Evolutionary conservation across 2,113 vertebrate species (phyloP), one percentile per base, ranked within the genome.

Genomic region (Catharus minimus): DNA sequence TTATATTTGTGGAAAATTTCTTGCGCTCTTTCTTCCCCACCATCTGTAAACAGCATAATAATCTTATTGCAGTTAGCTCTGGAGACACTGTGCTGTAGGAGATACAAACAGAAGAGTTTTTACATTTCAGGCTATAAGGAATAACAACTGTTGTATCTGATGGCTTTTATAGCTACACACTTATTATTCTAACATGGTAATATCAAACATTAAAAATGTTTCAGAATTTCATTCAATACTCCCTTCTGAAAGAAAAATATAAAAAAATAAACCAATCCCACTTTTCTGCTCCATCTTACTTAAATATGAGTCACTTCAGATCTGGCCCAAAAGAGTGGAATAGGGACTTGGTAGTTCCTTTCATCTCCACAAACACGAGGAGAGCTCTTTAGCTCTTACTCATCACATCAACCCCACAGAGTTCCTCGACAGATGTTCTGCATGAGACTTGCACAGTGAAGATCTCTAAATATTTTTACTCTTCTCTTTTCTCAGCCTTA

Each of bases 61-160:
- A 99, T 99, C 96, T 99, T 99, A 96, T 99, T 99, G 97, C 99
- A 99, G 97, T 99, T 99, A 75, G 99, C 99, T 97, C 99, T 97
- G 93, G 98, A 98, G 79, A 99, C 98, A 83, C 99, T 99, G 44
- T 97, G 98, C 99, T 99, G 94, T 71, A 96, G 84, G 88, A 95
- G 82, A 96, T 3, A 94, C 14, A 93, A 75, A 82, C 2, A 91
- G 22, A 85, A 68, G 16, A 7, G 27, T 12, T 50, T 53, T 76
- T 50, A 12, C 14, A 65, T 79, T 95, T 87, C 71, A 64, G 66
- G n/a, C 27, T 55, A 27, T 62, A 65, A 15, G 2, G 47, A 60
- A 53, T 36, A 66, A 39, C 19, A 75, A 13, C 8, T 28, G 33
- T 27, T 76, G 4, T 19, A 75, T 71, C 33, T 53, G 12, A 47